Base-by-base conservation (phyloP, 2,888 invertebrate genomes). In the Chrysodeixis includens region DNA sequence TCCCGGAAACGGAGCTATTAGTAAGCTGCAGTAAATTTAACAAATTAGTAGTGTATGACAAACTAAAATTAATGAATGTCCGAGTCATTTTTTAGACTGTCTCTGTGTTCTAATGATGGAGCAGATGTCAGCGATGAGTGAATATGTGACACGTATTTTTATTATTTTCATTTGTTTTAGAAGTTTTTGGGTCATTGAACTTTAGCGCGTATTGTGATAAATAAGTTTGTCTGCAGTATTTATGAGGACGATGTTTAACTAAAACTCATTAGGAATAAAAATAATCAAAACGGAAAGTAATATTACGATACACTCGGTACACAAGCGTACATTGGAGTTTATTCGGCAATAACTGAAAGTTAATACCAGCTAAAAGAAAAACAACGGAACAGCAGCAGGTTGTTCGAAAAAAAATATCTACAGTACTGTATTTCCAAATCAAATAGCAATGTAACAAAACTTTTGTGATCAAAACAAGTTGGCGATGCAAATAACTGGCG, bases 41-140 rank as follows among this genome's bases (percentile, higher is more conserved):
- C 92, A 93, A 94, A 94, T 94, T 93, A 93, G 92, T 90, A 84
- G 87, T 81, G 88, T 94, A 92, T 93, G 93, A 94, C 93, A 94
- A 91, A 93, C 90, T 90, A 89, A 93, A 89, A 94, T 94, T 93
- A 92, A 95, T 94, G 91, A 84, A 82, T 78, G 85, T 84, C 83
- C 67, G 76, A 73, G 86, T 83, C 83, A 82, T 86, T 92, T 93
- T 93, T 93, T 91, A 87, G 87, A 85, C 83, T 71, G 74, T 69
- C 77, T 75, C 72, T 69, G 83, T 90, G 84, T 81, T 81, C 88
- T 93, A 93, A 93, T 93, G 92, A 93, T 88, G 88, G 66, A 84
- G 86, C 92, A 90, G 87, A 92, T 93, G 93, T 93, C 93, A 91
- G 82, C 89, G 83, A 84, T 79, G 77, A 78, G 82, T 86, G 86